phyloP scores from a whole-genome alignment of 2,797 vertebrate species.

The Carcharodon carcharias region DNA sequence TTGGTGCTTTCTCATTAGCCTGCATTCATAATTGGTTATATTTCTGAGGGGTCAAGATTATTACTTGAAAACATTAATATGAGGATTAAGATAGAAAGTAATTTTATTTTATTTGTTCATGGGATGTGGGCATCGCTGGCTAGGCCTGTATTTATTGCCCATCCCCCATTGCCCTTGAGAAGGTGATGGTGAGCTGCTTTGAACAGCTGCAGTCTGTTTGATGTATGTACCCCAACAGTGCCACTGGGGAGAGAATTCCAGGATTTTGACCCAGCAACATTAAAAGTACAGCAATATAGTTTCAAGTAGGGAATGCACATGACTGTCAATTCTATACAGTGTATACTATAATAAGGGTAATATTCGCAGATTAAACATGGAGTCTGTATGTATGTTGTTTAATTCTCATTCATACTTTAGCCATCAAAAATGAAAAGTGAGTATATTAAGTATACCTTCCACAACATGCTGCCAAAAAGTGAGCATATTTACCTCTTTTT shows the following conservation, averaged over 20 bases:
- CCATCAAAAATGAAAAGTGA: not conserved
- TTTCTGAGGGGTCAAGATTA: not conserved
- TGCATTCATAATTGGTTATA: not conserved
- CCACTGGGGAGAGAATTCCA: no score
- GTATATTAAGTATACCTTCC: not conserved
- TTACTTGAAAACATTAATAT: not conserved
- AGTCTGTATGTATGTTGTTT: not conserved
- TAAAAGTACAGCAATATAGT: no score
- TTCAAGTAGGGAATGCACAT: not conserved
- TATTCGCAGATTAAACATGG: not conserved
- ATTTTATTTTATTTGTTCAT: not conserved
- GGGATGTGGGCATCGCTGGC: no score
- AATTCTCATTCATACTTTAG: not conserved
- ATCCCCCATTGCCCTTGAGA: no score
- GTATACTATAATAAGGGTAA: not conserved
- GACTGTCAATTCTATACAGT: not conserved
- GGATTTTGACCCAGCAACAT: no score
- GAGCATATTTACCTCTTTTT: not conserved
- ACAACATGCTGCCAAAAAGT: not conserved
- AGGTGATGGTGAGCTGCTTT: no score
- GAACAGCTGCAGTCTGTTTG: no score
- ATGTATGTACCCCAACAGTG: no score
- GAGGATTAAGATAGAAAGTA: not conserved
- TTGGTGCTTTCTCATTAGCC: not conserved
- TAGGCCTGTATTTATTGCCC: no score